Evolutionary conservation across 1,140 invertebrate species (phyloP).

Genomic region (Octopus sinensis): DNA sequence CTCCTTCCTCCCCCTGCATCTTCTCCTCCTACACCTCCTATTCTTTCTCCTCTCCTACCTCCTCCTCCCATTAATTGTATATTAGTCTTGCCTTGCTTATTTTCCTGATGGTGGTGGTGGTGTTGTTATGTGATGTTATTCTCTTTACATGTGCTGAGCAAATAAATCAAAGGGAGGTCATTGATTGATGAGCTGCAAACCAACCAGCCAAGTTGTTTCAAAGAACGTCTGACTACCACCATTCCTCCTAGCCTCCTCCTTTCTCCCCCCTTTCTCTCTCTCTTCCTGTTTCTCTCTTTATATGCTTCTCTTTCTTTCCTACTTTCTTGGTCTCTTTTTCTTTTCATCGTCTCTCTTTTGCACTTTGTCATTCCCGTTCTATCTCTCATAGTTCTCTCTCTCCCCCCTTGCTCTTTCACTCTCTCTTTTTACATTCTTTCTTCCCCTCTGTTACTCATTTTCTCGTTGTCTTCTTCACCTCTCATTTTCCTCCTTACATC

Average conservation of each 20-base stretch:
- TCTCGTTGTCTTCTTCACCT: no score
- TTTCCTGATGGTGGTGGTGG: no score
- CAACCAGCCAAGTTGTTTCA: no score
- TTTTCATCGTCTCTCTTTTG: not conserved
- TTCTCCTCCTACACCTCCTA: no score
- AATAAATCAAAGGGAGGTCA: no score
- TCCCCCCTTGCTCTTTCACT: not conserved
- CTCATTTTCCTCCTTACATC: not conserved
- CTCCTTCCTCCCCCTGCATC: no score
- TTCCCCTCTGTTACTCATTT: not conserved
- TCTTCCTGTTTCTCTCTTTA: not conserved
- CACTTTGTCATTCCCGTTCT: not conserved
- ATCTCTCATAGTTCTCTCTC: not conserved
- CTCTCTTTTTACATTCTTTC: not conserved
- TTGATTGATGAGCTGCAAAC: no score
- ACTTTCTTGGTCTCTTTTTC: not conserved
- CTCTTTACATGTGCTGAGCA: no score
- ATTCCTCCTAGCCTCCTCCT: not conserved
- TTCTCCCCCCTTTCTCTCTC: not conserved
- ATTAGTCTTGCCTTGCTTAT: no score
- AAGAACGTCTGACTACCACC: not conserved
- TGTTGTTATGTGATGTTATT: no score
- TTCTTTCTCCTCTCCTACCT: no score
- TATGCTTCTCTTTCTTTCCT: not conserved
- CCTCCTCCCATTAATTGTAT: no score